phyloP scores from a whole-genome alignment of 2,113 vertebrate genomes.

The Xenopus borealis region DNA sequence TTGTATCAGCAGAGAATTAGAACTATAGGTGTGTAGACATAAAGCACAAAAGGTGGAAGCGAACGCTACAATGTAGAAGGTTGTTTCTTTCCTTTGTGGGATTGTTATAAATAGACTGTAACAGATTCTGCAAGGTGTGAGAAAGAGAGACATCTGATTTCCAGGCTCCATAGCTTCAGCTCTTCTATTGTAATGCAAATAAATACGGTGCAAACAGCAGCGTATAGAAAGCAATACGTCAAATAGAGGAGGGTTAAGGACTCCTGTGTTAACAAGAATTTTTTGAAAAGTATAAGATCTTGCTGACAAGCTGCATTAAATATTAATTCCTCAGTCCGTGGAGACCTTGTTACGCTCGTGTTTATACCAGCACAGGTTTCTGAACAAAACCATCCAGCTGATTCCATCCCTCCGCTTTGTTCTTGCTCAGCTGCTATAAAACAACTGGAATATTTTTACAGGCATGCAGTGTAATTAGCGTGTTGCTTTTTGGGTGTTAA shows the following conservation, averaged over 20 bases:
- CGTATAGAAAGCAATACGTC: constrained; percentile 47
- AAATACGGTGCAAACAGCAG: constrained; percentile 46
- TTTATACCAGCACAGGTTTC: constrained; percentile 45
- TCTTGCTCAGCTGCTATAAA: constrained; percentile 41
- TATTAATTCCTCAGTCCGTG: constrained; percentile 72
- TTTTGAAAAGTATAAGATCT: constrained; percentile 63
- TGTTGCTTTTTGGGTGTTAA: constrained; percentile 38
- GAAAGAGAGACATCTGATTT: constrained; percentile 42
- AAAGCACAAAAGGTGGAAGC: constrained; percentile 7
- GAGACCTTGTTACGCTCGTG: constrained; percentile 72
- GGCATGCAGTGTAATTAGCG: constrained; percentile 30
- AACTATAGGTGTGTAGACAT: constrained; percentile 7
- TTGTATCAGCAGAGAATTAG: neutral
- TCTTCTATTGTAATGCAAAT: constrained; percentile 45
- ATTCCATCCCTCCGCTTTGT: constrained; percentile 42
- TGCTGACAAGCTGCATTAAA: constrained; percentile 77
- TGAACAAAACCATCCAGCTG: constrained; percentile 44
- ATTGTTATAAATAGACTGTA: constrained; percentile 41
- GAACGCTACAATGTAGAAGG: neutral
- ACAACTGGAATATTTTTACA: constrained; percentile 35
- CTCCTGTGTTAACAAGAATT: constrained; percentile 59
- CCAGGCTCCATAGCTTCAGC: constrained; percentile 32
- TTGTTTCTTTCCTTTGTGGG: constrained; percentile 28
- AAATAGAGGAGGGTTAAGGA: constrained; percentile 47
- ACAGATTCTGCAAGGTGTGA: constrained; percentile 44